These are phyloP conservation scores for Toxotes jaculatrix DNA, from an alignment of 2,113 vertebrate species.

Conservation along the genomic window DNA sequence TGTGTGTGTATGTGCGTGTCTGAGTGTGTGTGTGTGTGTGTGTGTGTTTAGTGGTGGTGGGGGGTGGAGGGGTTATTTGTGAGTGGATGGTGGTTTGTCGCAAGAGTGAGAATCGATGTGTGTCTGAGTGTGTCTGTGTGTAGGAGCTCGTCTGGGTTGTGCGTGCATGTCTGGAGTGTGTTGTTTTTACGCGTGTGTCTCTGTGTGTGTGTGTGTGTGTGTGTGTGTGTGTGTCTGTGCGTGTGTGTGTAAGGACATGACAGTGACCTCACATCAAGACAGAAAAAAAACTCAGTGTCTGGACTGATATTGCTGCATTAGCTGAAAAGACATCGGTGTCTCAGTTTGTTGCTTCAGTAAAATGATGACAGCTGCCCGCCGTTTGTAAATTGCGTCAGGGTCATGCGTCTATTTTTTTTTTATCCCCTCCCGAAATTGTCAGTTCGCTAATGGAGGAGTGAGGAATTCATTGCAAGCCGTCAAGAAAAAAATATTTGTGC, in stretches of 20 bases:
- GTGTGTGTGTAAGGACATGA: slow-evolving; percentile 28
- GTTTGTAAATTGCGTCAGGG: slow-evolving; percentile 61
- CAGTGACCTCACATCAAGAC: slow-evolving; percentile 61
- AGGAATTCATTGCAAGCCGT: slow-evolving; percentile 47
- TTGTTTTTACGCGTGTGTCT: neutral
- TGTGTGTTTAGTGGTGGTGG: slow-evolving; percentile 18
- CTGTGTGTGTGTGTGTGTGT: slow-evolving; percentile 22
- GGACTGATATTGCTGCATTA: slow-evolving; percentile 40
- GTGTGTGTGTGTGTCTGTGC: slow-evolving; percentile 1
- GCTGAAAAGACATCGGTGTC: slow-evolving; percentile 45
- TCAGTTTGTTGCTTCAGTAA: slow-evolving; percentile 72
- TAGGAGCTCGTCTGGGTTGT: slow-evolving; percentile 55
- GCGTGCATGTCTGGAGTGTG: slow-evolving; percentile 39
- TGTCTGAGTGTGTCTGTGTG: slow-evolving; percentile 47
- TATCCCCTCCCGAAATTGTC: slow-evolving; percentile 35
- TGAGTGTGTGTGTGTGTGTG: slow-evolving; percentile 39
- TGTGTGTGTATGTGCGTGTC: slow-evolving; percentile 35
- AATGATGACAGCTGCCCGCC: slow-evolving; percentile 68
- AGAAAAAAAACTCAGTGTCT: slow-evolving; percentile 23
- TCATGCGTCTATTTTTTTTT: slow-evolving; percentile 30
- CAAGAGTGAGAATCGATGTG: slow-evolving; percentile 44
- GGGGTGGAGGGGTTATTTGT: slow-evolving; percentile 17
- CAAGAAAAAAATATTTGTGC: slow-evolving; percentile 65
- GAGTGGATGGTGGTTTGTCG: slow-evolving; percentile 44
- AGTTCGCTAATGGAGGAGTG: slow-evolving; percentile 42